Base-by-base conservation (phyloP, 2,888 invertebrate species). In the Polymixis flavicincta region DNA sequence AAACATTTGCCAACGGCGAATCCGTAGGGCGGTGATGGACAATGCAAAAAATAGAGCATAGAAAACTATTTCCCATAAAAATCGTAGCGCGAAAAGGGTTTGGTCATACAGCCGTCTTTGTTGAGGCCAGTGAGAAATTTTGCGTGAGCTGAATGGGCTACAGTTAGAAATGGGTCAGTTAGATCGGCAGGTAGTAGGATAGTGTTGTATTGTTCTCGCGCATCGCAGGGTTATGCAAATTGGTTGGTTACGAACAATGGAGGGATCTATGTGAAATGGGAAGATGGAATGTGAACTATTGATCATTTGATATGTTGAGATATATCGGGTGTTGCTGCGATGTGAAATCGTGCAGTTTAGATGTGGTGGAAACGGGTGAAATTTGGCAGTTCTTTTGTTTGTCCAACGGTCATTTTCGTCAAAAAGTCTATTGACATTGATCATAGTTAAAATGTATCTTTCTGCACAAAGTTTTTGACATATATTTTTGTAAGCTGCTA, bases 11-110 rank as follows among this genome's bases (percentile, higher is more conserved):
- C 93, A 93, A 92, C 92, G 95, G 95, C 95, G 90, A 94, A 93
- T 94, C 92, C 91, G 92, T 94, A 86, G 91, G 83, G 91, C 87
- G 91, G 87, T 89, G 85, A 93, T 86, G 96, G 96, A 96, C 96
- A 96, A 96, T 95, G 96, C 96, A 95, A 96, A 96, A 96, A 95
- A 94, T 95, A 89, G 96, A 96, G 95, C 95, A 93, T 92, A 93
- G 92, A 92, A 93, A 93, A 90, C 90, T 92, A 90, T 93, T 96
- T 96, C 96, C 95, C 96, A 96, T 95, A 95, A 96, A 95, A 95
- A 94, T 93, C 88, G 92, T 93, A 93, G 82, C 93, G 91, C 92
- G 88, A 91, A 94, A 95, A 93, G 94, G 94, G 94, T 94, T 92
- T 93, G 93, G 94, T 92, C 93, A 93, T 92, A 93, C 70, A 71